These are phyloP conservation scores for Drosophila oshimai DNA, from an alignment of 1,140 invertebrate species.

Conservation along the genomic window DNA sequence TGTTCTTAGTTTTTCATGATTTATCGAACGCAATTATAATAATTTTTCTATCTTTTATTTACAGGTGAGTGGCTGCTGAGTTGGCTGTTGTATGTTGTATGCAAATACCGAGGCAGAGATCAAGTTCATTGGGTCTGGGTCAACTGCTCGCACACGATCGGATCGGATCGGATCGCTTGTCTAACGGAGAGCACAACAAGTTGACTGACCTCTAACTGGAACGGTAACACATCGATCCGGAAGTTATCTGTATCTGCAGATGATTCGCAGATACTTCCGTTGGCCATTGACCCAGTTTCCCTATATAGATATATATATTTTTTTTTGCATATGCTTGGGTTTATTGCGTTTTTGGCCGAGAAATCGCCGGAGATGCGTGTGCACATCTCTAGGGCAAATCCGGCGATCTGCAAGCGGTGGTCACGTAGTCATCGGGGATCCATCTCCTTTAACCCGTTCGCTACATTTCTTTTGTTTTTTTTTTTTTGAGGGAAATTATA, in stretches of 20 bases:
- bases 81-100: neutral
- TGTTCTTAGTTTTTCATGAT: slow-evolving; percentile 12
- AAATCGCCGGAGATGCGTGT: neutral
- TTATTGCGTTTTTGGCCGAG: slow-evolving; percentile 48
- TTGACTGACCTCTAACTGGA: slow-evolving; percentile 77
- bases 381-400: slow-evolving; percentile 39
- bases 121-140: slow-evolving; percentile 78
- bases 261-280: slow-evolving; percentile 53
- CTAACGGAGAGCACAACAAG: slow-evolving; percentile 66
- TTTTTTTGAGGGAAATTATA: slow-evolving; percentile 2
- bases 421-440: slow-evolving; percentile 9
- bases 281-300: slow-evolving; percentile 66
- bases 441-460: neutral
- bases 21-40: slow-evolving; percentile 15
- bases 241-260: slow-evolving; percentile 40
- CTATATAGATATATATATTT: neutral
- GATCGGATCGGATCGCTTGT: too few species aligned
- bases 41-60: slow-evolving; percentile 12
- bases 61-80: slow-evolving; percentile 43
- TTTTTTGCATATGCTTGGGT: slow-evolving; percentile 33
- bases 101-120: slow-evolving; percentile 39
- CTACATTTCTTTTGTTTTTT: neutral
- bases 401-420: neutral
- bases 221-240: slow-evolving; percentile 42
- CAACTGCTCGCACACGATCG: slow-evolving; percentile 37